Base-by-base conservation (phyloP, 1,140 invertebrate species). In the Limonius californicus region DNA sequence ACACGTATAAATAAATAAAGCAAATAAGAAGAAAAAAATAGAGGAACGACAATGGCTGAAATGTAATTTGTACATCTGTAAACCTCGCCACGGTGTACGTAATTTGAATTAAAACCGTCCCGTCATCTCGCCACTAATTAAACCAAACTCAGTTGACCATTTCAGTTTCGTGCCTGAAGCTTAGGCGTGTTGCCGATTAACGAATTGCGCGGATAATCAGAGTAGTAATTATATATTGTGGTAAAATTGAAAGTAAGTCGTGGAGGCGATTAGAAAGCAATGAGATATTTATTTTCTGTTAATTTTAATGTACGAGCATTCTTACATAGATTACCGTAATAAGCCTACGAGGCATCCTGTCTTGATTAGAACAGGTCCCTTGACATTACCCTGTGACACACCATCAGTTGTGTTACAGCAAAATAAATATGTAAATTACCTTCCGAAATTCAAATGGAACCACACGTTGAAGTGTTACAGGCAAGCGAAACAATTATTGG, bases 41-140 rank as follows among this genome's bases (percentile, higher is more conserved):
- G 53, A 63, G 23, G 57, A 50, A 56, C 47, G 27, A 60, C 64
- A 66, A 66, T 62, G 61, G 64, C 57, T 66, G 61, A 66, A 66
- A 66, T 66, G 65, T 66, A 66, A 66, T 66, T 66, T 66, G 65
- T 66, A 66, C 57, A 57, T 66, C 60, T 66, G 65, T 66, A 66
- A 66, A 58, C 53, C 42, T 35, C 35, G 59, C 55, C 59, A 50
- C 54, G 35, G 58, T 60, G 45, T 54, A 58, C 54, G 32, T 66
- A 66, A 66, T 66, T 66, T 66, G 61, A 61, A 66, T 66, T 66
- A 66, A 66, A 66, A 66, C 32, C 50, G 65, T 62, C 65, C 61
- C 61, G 65, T 66, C 65, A 66, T 66, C 65, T 63, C 58, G 61
- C 65, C 61, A 66, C 61, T 66, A 66, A 66, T 66, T 66, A 66